Conservation (phyloP, 23 tunicate species). For the Aplidium turbinatum region DNA sequence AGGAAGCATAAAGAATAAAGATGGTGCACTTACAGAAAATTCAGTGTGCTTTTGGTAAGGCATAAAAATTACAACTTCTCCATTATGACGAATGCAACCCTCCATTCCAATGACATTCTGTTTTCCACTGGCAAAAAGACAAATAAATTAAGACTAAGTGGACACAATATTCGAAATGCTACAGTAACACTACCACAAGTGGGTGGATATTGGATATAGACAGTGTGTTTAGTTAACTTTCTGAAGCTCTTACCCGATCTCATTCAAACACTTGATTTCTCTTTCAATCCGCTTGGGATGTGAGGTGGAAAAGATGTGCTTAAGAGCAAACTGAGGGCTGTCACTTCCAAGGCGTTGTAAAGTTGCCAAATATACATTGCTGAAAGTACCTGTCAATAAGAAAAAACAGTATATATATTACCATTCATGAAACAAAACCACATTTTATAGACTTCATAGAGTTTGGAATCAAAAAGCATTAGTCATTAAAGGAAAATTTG, state of each 20-base stretch:
- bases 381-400: constrained; percentile 75
- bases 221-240: background rate
- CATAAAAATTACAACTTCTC: constrained; percentile 74
- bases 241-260: constrained; percentile 63
- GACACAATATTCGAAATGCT: constrained; percentile 1
- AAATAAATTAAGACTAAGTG: background rate
- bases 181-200: too few relatives aligned
- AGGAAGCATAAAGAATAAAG: too few relatives aligned
- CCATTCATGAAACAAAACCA: background rate
- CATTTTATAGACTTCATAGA: too few relatives aligned
- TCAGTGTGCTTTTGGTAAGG: constrained; percentile 62
- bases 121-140: constrained; percentile 47
- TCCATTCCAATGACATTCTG: constrained; percentile 74
- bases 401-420: background rate
- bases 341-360: constrained; percentile 30
- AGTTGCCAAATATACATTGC: constrained; percentile 83
- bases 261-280: constrained; percentile 74
- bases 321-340: constrained; percentile 57
- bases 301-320: constrained; percentile 76
- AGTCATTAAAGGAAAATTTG: background rate
- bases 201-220: background rate
- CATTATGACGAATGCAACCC: constrained; percentile 57
- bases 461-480: too few relatives aligned
- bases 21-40: constrained; percentile 75
- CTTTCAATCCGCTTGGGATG: constrained; percentile 69